Conservation (phyloP, 2,888 invertebrate species). For the Amphiduros pacificus region DNA sequence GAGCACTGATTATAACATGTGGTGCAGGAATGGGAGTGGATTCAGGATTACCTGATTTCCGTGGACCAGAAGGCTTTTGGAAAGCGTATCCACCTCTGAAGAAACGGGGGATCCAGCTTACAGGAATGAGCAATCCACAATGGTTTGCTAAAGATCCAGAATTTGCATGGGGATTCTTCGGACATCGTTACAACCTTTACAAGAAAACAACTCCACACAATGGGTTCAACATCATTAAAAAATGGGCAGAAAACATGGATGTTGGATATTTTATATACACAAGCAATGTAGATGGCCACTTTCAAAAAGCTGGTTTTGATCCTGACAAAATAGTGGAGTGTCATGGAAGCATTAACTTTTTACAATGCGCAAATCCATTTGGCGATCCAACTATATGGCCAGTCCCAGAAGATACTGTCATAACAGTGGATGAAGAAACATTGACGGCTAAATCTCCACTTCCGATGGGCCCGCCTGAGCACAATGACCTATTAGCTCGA, state of each 20-base stretch:
- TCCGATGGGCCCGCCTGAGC: constrained; percentile 23
- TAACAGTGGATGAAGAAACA: constrained; percentile 14
- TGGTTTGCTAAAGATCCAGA: constrained; percentile 27
- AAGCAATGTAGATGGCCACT: constrained; percentile 33
- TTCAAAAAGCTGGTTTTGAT: constrained; percentile 30
- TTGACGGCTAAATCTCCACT: constrained; percentile 9
- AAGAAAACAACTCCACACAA: constrained; percentile 23
- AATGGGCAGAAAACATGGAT: constrained; percentile 21
- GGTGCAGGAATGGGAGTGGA: constrained; percentile 32
- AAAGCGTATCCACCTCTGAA: constrained; percentile 28
- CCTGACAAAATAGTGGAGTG: constrained; percentile 25
- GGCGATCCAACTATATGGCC: constrained; percentile 19
- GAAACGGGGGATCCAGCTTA: constrained; percentile 18
- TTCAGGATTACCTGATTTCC: constrained; percentile 29
- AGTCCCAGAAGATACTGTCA: constrained; percentile 11
- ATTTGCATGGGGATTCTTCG: constrained; percentile 33
- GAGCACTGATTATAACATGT: constrained; percentile 28
- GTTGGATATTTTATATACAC: constrained; percentile 29
- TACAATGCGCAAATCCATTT: constrained; percentile 17
- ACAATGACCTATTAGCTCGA: constrained; percentile 8
- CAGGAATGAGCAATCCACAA: constrained; percentile 28
- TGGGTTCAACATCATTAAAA: constrained; percentile 26
- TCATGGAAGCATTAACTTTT: constrained; percentile 27
- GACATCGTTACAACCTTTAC: constrained; percentile 27
- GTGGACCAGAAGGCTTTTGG: constrained; percentile 30